Percentiles rank a stretch among this genome's conserved stretches.
These are phyloP conservation scores for Lindbergichthys nudifrons DNA, from an alignment of 2,797 vertebrate genomes.

Conservation along the genomic window DNA sequence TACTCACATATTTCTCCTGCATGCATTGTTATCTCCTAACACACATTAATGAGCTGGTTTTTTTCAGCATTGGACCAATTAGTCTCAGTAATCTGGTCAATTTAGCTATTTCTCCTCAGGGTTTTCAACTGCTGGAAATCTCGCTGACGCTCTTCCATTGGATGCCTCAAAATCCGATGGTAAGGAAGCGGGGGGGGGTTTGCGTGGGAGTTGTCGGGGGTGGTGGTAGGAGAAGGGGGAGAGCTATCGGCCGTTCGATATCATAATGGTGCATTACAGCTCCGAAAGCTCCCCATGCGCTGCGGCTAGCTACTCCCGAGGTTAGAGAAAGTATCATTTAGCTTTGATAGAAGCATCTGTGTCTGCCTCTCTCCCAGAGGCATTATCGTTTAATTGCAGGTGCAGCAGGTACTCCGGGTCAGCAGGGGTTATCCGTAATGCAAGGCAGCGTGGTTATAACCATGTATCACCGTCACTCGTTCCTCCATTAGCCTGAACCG, in stretches of 20 bases:
- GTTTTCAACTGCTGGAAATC: slow-evolving; percentile 56
- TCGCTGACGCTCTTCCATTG: slow-evolving; percentile 24
- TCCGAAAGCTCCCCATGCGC: slow-evolving; percentile 55
- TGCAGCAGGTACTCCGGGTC: slow-evolving; percentile 60
- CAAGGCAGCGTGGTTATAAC: slow-evolving; percentile 44
- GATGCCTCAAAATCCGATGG: slow-evolving; percentile 24
- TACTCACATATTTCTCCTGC: slow-evolving; percentile 33
- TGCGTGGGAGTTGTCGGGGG: slow-evolving; percentile 22
- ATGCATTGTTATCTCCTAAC: slow-evolving; percentile 60
- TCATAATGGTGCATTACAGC: slow-evolving; percentile 79
- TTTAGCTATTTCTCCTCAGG: slow-evolving; percentile 63
- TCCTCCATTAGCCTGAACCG: slow-evolving; percentile 56
- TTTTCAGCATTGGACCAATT: slow-evolving; percentile 70
- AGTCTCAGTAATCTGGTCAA: slow-evolving; percentile 76
- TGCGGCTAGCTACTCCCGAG: slow-evolving; percentile 55
- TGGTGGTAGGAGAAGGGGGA: slow-evolving; percentile 8
- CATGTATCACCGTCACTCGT: slow-evolving; percentile 57
- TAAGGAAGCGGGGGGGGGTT: slow-evolving; percentile 16
- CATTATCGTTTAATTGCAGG: slow-evolving; percentile 79
- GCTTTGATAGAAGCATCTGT: slow-evolving; percentile 64
- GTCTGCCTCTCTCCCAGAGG: slow-evolving; percentile 49
- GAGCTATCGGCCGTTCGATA: slow-evolving; percentile 63
- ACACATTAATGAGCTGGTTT: slow-evolving; percentile 69
- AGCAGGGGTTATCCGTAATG: slow-evolving; percentile 70
- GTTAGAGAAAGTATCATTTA: slow-evolving; percentile 73